These are phyloP conservation scores for Rhopalosiphum padi DNA, from an alignment of 1,140 invertebrate genomes.

Conservation along the genomic window DNA sequence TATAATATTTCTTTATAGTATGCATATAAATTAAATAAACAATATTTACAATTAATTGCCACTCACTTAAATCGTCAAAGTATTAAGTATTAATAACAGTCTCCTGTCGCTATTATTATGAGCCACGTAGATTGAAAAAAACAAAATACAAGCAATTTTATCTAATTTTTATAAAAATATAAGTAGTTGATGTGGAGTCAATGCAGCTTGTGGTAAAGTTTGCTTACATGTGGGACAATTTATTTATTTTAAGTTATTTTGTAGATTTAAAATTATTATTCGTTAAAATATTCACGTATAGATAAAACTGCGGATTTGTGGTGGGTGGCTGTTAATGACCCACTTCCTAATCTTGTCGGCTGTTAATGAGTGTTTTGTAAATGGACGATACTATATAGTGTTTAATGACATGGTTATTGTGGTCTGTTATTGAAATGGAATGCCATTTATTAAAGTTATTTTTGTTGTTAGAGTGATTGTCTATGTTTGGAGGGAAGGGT, in stretches of 20 bases:
- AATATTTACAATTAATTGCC: background rate
- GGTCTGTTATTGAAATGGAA: background rate
- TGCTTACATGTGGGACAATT: background rate
- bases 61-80: too few species aligned
- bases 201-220: background rate
- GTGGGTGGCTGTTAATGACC: background rate
- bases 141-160: background rate
- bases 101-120: too few species aligned
- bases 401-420: background rate
- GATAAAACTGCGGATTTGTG: background rate
- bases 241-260: background rate
- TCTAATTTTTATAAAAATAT: background rate
- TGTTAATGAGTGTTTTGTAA: background rate
- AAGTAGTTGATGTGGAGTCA: background rate
- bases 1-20: background rate
- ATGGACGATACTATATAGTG: background rate
- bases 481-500: background rate
- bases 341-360: background rate
- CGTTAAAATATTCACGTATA: background rate
- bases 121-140: background rate
- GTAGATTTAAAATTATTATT: background rate
- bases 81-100: too few species aligned
- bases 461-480: background rate
- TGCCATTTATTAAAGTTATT: background rate
- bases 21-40: background rate